A percentile compares a stretch with the other conserved stretches of the same genome.
Evolutionary conservation across 2,888 invertebrate genomes (phyloP).

Genomic region (Corbicula japonica): DNA sequence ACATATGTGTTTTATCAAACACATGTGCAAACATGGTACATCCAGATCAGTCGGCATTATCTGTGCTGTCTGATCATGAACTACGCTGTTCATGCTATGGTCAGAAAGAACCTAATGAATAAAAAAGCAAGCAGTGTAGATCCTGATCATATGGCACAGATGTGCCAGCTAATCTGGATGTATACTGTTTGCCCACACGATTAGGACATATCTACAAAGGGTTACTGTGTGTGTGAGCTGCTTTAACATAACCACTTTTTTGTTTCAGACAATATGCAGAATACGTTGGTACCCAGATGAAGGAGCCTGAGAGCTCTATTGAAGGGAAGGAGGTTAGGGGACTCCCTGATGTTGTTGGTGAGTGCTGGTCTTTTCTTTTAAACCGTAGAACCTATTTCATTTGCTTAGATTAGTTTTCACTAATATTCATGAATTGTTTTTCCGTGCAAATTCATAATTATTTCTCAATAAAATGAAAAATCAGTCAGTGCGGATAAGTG

Average conservation of each 20-base stretch:
- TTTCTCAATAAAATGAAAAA: no score
- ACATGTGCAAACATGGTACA: no score
- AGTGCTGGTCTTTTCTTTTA: conserved; percentile 32
- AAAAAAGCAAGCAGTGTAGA: not conserved
- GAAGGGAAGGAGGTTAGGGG: conserved; percentile 82
- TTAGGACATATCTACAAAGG: not conserved
- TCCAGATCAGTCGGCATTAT: no score
- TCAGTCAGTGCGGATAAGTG: no score
- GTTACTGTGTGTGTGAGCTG: not conserved
- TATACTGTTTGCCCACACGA: not conserved
- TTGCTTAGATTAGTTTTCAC: no score
- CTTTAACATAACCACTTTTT: not conserved
- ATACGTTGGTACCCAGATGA: conserved; percentile 72
- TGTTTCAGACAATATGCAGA: conserved; percentile 80
- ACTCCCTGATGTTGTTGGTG: conserved; percentile 84
- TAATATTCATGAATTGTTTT: no score
- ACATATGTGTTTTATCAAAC: no score
- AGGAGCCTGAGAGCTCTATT: conserved; percentile 68
- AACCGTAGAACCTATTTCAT: not conserved
- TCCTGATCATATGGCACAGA: not conserved
- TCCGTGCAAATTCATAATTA: no score
- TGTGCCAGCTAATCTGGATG: not conserved
- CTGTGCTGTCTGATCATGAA: no score
- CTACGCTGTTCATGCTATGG: not conserved
- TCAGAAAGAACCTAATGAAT: not conserved